Percentiles rank a stretch among this genome's conserved stretches.
Evolutionary conservation across 1,140 invertebrate species (phyloP).

Genomic region (Tyrophagus putrescentiae): DNA sequence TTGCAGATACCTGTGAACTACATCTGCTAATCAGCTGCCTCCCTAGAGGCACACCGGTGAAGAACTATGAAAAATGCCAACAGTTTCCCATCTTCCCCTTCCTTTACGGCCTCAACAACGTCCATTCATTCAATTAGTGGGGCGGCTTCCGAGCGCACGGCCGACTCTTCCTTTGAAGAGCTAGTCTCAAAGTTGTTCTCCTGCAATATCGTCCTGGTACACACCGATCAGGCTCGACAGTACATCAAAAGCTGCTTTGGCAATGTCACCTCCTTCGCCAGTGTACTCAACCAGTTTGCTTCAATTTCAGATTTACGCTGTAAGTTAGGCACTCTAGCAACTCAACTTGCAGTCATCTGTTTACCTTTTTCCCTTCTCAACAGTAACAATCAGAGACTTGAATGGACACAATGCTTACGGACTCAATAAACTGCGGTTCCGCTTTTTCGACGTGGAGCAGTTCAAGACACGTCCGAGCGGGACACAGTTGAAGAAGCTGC

Average conservation of each 20-base stretch:
- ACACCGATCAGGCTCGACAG: conserved; percentile 5
- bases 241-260: background rate
- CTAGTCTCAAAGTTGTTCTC: conserved; percentile 18
- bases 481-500: conserved; percentile 11
- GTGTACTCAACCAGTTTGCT: conserved; percentile 19
- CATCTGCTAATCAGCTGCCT: too few species aligned
- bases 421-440: conserved; percentile 9
- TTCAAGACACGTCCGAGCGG: conserved; percentile 12
- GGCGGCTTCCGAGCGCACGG: background rate
- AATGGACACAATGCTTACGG: conserved; percentile 17
- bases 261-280: background rate
- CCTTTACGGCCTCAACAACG: too few species aligned
- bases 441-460: conserved; percentile 3
- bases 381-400: conserved; percentile 11
- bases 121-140: background rate
- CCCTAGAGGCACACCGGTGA: too few species aligned
- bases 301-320: conserved; percentile 10
- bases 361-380: background rate
- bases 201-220: conserved; percentile 15
- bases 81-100: conserved; percentile 1
- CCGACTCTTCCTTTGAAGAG: conserved; percentile 10
- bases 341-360: background rate
- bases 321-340: background rate
- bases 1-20: too few species aligned
- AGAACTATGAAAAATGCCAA: conserved; percentile 16